phyloP scores from a whole-genome alignment of 2,113 vertebrate species.

The Vicugna pacos region DNA sequence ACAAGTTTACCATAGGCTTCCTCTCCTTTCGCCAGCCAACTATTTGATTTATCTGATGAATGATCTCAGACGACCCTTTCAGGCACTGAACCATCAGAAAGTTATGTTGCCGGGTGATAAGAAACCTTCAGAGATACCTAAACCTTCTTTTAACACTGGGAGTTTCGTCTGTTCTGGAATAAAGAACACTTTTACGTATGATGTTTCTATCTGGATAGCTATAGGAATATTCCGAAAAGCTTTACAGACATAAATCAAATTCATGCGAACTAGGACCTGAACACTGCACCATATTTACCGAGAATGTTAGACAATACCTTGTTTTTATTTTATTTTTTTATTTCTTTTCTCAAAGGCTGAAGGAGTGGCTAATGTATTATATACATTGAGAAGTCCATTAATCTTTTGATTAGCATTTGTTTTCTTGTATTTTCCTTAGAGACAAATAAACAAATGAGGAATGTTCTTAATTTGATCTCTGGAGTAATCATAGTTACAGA shows the following conservation, averaged over 20 bases:
- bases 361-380: constrained; percentile 63
- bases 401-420: constrained; percentile 78
- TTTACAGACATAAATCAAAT: constrained; percentile 83
- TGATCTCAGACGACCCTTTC: constrained; percentile 85
- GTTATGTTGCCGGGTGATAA: constrained; percentile 84
- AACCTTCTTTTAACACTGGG: constrained; percentile 83
- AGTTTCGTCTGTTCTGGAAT: constrained; percentile 83
- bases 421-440: constrained; percentile 61
- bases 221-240: constrained; percentile 85
- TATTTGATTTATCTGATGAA: constrained; percentile 86
- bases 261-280: constrained; percentile 77
- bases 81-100: constrained; percentile 85
- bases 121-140: constrained; percentile 87
- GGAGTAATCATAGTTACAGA: constrained; percentile 56
- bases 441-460: constrained; percentile 54
- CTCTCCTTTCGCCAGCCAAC: constrained; percentile 80
- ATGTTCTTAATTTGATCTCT: constrained; percentile 64
- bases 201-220: constrained; percentile 84
- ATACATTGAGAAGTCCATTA: constrained; percentile 77
- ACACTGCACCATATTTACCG: constrained; percentile 74
- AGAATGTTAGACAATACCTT: constrained; percentile 71
- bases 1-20: constrained; percentile 80
- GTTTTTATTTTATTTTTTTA: constrained; percentile 60
- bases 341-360: constrained; percentile 77
- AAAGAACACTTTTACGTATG: constrained; percentile 83